A percentile compares a stretch with the other conserved stretches of the same genome.
Conservation (phyloP, 2,113 vertebrate species). For the Willisornis vidua region DNA sequence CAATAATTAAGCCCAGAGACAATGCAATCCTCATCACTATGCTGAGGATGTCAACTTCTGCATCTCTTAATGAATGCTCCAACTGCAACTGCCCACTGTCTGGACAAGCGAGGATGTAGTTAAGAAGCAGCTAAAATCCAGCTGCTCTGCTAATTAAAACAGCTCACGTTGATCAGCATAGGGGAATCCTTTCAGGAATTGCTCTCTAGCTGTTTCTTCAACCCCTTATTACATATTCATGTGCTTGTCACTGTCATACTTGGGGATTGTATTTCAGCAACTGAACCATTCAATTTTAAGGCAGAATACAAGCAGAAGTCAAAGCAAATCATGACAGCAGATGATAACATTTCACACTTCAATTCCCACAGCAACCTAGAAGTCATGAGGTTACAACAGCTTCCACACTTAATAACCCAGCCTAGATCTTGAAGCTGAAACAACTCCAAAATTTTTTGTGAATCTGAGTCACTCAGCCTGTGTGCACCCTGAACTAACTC, state of each 20-base stretch:
- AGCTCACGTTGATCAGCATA: slow-evolving; percentile 5
- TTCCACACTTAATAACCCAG: neutral
- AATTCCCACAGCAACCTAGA: neutral
- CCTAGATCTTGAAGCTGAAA: neutral
- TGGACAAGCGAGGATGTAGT: neutral
- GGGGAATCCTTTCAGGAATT: slow-evolving; percentile 35
- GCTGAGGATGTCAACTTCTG: neutral
- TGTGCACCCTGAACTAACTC: neutral
- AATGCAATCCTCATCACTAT: slow-evolving; percentile 21
- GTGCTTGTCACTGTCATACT: slow-evolving; percentile 33
- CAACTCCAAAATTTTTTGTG: neutral
- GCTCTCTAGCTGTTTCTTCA: slow-evolving; percentile 37
- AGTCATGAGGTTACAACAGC: neutral
- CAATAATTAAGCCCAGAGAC: neutral
- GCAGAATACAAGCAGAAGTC: slow-evolving; percentile 2
- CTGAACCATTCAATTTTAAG: slow-evolving; percentile 16
- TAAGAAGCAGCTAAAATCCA: slow-evolving; percentile 53
- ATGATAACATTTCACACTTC: neutral
- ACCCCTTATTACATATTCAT: slow-evolving; percentile 34
- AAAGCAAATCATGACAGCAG: slow-evolving; percentile 40
- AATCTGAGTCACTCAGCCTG: neutral
- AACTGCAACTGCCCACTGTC: neutral
- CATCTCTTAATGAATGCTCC: neutral
- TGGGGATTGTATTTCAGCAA: neutral
- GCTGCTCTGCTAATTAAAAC: slow-evolving; percentile 48